These are phyloP conservation scores for Lordiphosa fenestrarum DNA, from an alignment of 2,888 invertebrate genomes.

Conservation along the genomic window DNA sequence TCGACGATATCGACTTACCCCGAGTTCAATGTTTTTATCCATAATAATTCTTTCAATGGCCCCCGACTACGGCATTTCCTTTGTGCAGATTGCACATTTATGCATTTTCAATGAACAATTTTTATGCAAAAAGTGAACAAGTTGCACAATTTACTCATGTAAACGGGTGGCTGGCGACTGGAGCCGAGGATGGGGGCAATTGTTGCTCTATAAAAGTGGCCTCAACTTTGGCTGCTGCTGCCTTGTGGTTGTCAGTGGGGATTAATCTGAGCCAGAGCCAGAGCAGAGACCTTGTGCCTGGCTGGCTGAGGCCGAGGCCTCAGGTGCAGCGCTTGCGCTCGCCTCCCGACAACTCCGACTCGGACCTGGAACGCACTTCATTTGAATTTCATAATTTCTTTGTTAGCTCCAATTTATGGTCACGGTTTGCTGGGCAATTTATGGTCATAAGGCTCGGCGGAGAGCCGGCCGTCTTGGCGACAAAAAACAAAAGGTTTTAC, in stretches of 20 bases:
- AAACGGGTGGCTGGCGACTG: conserved; percentile 29
- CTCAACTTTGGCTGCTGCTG: conserved; percentile 24
- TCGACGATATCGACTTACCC: conserved; percentile 63
- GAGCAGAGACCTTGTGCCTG: conserved; percentile 48
- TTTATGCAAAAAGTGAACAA: conserved; percentile 75
- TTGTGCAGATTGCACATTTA: conserved; percentile 73
- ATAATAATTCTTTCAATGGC: conserved; percentile 63
- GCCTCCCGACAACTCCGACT: conserved; percentile 2
- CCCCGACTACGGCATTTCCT: conserved; percentile 45
- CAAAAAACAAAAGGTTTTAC: conserved; percentile 54
- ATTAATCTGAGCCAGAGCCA: conserved; percentile 61
- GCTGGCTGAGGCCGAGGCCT: conserved; percentile 35
- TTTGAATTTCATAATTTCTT: conserved; percentile 76
- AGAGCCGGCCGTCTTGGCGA: conserved; percentile 16
- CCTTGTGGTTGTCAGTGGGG: conserved; percentile 56
- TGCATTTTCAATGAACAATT: conserved; percentile 75
- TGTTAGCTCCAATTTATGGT: conserved; percentile 75
- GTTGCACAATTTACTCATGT: conserved; percentile 75
- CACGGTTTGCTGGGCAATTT: conserved; percentile 71
- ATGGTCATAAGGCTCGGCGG: conserved; percentile 62
- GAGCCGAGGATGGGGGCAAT: conserved; percentile 38
- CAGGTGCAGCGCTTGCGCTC: conserved; percentile 25
- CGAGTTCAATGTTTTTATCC: conserved; percentile 66
- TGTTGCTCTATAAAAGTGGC: conserved; percentile 64
- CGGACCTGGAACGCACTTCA: conserved; percentile 64